Conservation (phyloP, 2,797 vertebrate species). For the Coccyzus lansbergi region DNA sequence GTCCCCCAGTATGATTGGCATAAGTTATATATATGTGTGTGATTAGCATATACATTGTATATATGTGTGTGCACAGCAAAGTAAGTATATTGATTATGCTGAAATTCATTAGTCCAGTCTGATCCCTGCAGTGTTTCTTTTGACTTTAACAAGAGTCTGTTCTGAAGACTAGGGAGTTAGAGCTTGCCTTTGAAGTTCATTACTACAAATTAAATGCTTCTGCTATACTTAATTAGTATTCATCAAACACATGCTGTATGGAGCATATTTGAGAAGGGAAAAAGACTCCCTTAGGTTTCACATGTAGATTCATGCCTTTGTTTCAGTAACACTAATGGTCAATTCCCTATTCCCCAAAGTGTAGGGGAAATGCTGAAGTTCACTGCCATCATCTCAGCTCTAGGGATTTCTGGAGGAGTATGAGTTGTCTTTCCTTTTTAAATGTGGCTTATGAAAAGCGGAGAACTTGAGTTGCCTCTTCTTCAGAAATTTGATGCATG, state of each 20-base stretch:
- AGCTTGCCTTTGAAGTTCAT: conserved; percentile 4
- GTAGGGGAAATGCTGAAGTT: neutral
- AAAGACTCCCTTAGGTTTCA: neutral
- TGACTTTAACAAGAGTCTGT: neutral
- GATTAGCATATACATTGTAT: neutral
- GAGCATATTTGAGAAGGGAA: neutral
- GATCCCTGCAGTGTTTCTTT: neutral
- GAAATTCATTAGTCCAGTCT: neutral
- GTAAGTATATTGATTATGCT: neutral
- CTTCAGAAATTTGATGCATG: neutral
- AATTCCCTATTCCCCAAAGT: neutral
- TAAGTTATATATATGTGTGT: neutral
- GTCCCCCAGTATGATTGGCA: neutral
- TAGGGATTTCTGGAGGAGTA: neutral
- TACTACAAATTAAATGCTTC: neutral
- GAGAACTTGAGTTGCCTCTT: neutral
- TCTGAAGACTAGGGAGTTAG: neutral
- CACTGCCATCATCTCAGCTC: neutral
- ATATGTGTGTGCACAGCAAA: accelerated
- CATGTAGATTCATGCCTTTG: neutral
- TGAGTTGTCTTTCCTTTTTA: neutral
- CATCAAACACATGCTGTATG: neutral
- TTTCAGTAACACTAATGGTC: neutral
- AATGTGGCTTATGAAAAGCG: neutral
- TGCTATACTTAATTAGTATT: neutral